Percentiles rank a stretch among this genome's conserved stretches.
Conservation (phyloP, 2,797 vertebrate genomes). For the Myotis planiceps region DNA sequence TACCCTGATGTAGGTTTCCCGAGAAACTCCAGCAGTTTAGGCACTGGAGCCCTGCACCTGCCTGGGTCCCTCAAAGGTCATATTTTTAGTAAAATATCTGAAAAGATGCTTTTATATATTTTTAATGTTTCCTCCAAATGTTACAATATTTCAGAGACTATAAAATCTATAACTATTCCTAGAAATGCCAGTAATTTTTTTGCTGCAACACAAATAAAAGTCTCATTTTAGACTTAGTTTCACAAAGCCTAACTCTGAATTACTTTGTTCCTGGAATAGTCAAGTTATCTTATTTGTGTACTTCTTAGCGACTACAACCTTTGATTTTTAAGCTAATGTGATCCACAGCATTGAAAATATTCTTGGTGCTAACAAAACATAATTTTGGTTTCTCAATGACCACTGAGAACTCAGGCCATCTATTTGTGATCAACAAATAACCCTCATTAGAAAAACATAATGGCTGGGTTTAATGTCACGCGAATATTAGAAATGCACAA, state of each 20-base stretch:
- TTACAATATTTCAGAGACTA: not conserved
- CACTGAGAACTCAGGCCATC: not conserved
- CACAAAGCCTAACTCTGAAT: not conserved
- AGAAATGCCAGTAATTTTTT: not conserved
- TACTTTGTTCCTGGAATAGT: conserved; percentile 3
- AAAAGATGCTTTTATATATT: not conserved
- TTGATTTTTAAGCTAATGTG: not conserved
- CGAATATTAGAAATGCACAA: not conserved
- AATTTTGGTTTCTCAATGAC: not conserved
- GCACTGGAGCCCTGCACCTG: too few relatives aligned
- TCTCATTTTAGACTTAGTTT: not conserved
- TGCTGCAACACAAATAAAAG: not conserved
- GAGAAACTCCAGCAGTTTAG: not conserved
- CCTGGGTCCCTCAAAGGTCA: not conserved
- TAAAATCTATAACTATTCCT: not conserved
- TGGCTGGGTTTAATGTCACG: not conserved
- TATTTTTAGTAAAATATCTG: not conserved
- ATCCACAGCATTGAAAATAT: not conserved
- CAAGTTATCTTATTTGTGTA: not conserved
- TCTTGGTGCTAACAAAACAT: not conserved
- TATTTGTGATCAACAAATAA: conserved; percentile 33
- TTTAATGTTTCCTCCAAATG: not conserved
- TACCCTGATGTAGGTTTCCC: not conserved
- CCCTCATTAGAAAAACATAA: conserved; percentile 5
- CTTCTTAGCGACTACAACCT: conserved; percentile 5